A percentile compares a stretch with the other conserved stretches of the same genome.
Conservation (phyloP, 2,113 vertebrate species). For the Podocnemis expansa region DNA sequence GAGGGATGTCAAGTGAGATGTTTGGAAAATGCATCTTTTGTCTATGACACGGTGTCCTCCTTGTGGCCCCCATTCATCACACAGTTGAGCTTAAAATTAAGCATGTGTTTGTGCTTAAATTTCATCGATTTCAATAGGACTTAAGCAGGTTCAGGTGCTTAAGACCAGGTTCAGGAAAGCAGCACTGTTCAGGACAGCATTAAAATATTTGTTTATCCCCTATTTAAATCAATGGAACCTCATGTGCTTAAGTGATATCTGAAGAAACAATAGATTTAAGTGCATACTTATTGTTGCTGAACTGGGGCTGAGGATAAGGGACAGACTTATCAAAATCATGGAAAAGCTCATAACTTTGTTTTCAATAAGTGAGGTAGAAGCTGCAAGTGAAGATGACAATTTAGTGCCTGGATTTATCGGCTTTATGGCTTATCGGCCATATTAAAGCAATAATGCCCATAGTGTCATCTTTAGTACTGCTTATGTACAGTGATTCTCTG, state of each 20-base stretch:
- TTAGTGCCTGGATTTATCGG: constrained; percentile 40
- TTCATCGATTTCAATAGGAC: background rate
- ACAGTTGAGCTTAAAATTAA: background rate
- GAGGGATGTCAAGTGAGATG: background rate
- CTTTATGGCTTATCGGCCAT: constrained; percentile 38
- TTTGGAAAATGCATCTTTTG: background rate
- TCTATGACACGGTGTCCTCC: background rate
- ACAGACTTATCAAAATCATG: too few relatives aligned
- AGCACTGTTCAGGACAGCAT: background rate
- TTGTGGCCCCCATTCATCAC: background rate
- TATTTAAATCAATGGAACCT: background rate
- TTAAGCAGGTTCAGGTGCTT: background rate
- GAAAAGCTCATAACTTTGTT: background rate
- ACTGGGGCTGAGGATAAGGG: constrained; percentile 25
- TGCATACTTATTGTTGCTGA: background rate
- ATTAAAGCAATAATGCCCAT: constrained; percentile 34
- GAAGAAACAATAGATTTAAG: background rate
- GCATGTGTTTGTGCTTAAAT: background rate
- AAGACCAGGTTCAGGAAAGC: constrained; percentile 21
- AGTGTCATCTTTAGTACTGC: constrained; percentile 49
- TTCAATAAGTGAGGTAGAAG: constrained; percentile 50
- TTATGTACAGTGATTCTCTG: constrained; percentile 18
- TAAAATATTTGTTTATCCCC: background rate
- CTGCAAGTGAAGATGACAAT: constrained; percentile 58
- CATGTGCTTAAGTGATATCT: background rate